Base-by-base conservation (phyloP, 1,140 invertebrate genomes). In the Drosophila melanica region DNA sequence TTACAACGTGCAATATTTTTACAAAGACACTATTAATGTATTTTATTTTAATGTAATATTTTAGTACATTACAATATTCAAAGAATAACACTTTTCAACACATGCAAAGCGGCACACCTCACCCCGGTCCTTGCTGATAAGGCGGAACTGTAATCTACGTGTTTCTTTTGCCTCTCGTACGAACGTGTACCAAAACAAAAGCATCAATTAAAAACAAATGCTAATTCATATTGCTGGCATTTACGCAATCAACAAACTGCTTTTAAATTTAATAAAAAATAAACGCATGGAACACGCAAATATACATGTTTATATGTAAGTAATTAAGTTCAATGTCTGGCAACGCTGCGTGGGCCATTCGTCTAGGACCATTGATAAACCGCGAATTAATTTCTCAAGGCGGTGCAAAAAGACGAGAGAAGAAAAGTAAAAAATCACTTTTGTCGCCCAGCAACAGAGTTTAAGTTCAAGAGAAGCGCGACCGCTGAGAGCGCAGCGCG, bases 161-260 rank as follows among this genome's bases (percentile, higher is more conserved):
- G 20, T 39, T 20, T 54, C 47, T 16, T 64, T 16, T 55, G 53
- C 9, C 70, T 45, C 70, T 59, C 39, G 23, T 20, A 23, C 63
- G 69, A 85, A 77, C 60, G 66, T 69, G 84, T 86, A 86, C 71
- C 82, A 86, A 86, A 86, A 86, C 82, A 86, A 89, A 86, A 75
- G 60, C 63, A 87, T 48, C 73, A 82, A 86, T 87, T 86, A 80
- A 87, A 77, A 72, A 62, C 57, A 75, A 73, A 60, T 18, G 73
- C 73, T 58, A 41, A 62, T 35, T 47, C 39, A 54, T 30, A 62
- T 37, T 48, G 9, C 16, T 27, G 9, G 10, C 55, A 39, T 73
- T 73, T 73, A 73, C 65, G 71, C 71, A 73, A 73, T 42, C 64
- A 53, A 67, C 39, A 53, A 72, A 66, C 33, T 45, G 48, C 41